Evolutionary conservation across 2,113 vertebrate genomes (phyloP), one percentile per base, ranked within the genome.

Genomic region (Cryptotis parvus): DNA sequence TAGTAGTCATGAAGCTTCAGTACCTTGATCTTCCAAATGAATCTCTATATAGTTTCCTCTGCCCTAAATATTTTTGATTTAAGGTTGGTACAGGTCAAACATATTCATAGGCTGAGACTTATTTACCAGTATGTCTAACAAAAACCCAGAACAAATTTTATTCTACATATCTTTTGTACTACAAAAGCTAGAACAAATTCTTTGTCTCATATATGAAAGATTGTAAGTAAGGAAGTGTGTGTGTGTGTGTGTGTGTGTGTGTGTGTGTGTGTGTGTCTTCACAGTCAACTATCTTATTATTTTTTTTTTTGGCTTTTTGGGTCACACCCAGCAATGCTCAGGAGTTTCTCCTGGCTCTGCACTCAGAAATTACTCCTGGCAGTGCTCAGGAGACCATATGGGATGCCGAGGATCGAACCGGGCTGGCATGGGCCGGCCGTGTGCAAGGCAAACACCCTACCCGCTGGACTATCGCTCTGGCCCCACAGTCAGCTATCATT

Each of bases 111-210:
- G 35, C 11, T 84, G 55, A 41, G n/a, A 39, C 79, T 63, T 91
- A 65, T n/a, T 85, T 78, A 33, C 29, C 35, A 49, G 45, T 49
- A 49, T 49, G 45, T 49, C 45, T 49, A 49, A 49, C 14, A 49
- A 49, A 49, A 49, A 14, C 45, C 45, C 14, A 49, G 45, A 49
- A 49, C 5, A 49, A 49, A 49, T 49, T 49, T 49, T 49, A 14
- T 49, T 49, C 45, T 49, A 49, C 45, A 49, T 7, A 7, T 49
- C 9, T 49, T 49, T 49, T 49, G 45, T 49, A 14, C 18, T 75
- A 37, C 15, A 69, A 70, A 68, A 91, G n/a, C 45, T 73, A 29
- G 18, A 92, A 31, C 14, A 77, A 75, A 89, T n/a, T 31, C 69
- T 65, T 86, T 45, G 27, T 61, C 83, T 85, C 14, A 63, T 15